Conservation (phyloP, 2,888 invertebrate species). For the Eugnorisma glareosa region DNA sequence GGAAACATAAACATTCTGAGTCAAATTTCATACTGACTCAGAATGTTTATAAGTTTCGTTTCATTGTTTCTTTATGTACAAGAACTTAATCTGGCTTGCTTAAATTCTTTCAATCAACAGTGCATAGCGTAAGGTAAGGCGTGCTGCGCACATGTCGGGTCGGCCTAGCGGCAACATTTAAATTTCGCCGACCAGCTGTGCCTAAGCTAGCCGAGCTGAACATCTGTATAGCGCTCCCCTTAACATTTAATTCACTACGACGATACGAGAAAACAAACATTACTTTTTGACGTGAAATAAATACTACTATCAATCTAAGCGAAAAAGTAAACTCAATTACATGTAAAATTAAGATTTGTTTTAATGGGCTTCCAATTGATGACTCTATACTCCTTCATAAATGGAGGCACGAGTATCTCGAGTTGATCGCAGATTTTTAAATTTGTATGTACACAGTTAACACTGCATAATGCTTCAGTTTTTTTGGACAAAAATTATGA, state of each 20-base stretch:
- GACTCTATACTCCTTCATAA: not conserved
- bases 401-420: not conserved
- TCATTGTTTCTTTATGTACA: not conserved
- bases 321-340: not conserved
- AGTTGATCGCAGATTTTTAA: conserved; percentile 12
- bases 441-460: conserved; percentile 30
- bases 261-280: conserved; percentile 37
- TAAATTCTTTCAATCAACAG: conserved; percentile 43
- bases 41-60: not conserved
- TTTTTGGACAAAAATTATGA: not conserved
- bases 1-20: too few species aligned
- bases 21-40: not conserved
- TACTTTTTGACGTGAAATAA: not conserved
- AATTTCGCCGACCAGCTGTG: not conserved
- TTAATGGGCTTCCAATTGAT: conserved; percentile 38
- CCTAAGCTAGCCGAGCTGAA: not conserved
- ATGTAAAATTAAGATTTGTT: conserved; percentile 12
- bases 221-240: not conserved
- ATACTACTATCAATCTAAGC: not conserved
- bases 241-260: conserved; percentile 37
- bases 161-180: not conserved
- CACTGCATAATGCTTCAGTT: not conserved
- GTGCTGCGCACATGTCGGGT: not conserved
- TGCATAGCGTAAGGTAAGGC: conserved; percentile 33
- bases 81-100: not conserved